A percentile compares a stretch with the other conserved stretches of the same genome.
Conservation (phyloP, 2,797 vertebrate species). For the Odontamblyopus lacepedii region DNA sequence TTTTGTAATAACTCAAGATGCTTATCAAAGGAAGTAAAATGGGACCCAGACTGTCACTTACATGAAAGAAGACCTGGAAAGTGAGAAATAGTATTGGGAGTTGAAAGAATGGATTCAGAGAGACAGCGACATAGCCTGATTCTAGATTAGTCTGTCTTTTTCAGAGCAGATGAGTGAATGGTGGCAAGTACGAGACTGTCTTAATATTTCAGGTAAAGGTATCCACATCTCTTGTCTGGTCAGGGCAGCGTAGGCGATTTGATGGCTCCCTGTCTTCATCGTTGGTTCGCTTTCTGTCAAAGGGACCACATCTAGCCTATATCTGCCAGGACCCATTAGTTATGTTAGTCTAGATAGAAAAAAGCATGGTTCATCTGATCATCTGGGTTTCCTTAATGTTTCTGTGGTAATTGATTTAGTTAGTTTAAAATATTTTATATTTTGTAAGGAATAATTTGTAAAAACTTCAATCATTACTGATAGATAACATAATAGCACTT, state of each 20-base stretch:
- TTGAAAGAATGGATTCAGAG: conserved; percentile 33
- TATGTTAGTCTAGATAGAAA: conserved; percentile 39
- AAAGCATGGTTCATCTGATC: conserved; percentile 39
- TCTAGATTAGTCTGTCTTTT: conserved; percentile 31
- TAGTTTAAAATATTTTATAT: background rate
- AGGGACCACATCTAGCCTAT: conserved; percentile 71
- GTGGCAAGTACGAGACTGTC: conserved; percentile 27
- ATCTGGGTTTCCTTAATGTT: conserved; percentile 21
- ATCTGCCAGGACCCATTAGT: conserved; percentile 74
- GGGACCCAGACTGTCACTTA: conserved; percentile 34
- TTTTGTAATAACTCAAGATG: conserved; percentile 62
- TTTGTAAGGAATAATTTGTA: background rate
- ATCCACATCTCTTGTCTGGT: conserved; percentile 35
- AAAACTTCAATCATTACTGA: too few relatives aligned
- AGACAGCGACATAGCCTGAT: conserved; percentile 24
- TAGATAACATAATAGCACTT: too few relatives aligned
- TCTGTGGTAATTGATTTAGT: background rate
- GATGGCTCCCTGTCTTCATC: conserved; percentile 43
- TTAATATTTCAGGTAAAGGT: conserved; percentile 51
- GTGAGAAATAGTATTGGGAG: conserved; percentile 30
- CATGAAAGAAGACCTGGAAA: conserved; percentile 31
- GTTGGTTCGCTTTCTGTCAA: conserved; percentile 53
- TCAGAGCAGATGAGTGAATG: conserved; percentile 32
- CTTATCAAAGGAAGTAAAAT: conserved; percentile 13
- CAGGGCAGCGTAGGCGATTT: conserved; percentile 33